Base-by-base conservation (phyloP, 1,140 invertebrate species). In the Apis dorsata region DNA sequence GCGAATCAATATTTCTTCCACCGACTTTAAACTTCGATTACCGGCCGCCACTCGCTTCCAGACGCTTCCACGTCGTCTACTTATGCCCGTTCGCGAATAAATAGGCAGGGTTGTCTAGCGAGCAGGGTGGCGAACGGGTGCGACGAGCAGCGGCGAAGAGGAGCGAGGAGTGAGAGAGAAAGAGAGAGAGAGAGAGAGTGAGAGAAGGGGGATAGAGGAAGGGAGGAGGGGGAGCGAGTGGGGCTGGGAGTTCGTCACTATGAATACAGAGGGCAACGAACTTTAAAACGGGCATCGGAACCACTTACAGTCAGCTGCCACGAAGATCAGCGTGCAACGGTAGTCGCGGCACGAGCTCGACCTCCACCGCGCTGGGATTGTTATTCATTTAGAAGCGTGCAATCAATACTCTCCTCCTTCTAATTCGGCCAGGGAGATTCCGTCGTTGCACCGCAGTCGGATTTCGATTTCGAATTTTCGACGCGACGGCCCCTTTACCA, bases 291-390 rank as follows among this genome's bases (percentile, higher is more conserved):
- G 55, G 44, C 21, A 57, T 69, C 44, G 21, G 57, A 72, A 60
- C 60, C 66, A 93, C 92, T 93, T 89, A 93, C 92, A 93, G 91
- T 93, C 92, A 93, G 90, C 92, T 93, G 87, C 91, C 90, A 88
- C 86, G 87, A 72, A 86, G 85, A 80, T 92, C 88, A 68, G 79
- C 90, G 82, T 87, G 86, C 66, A 90, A 87, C 49, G 91, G 88
- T 9, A 91, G 85, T 84, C 91, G 91, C 69, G 91, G 86, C 90
- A 91, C 86, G 73, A 92, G 86, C 86, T 93, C 92, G 88, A 92
- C 91, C 81, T 93, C 91, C 88, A 92, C 90, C 60, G 86, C 88
- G 78, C 90, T 85, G 71, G 88, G 83, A 91, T 92, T 92, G 85
- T 93, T 93, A 90, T 93, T 92, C 92, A 93, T 93, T 90, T 90